Base-by-base conservation (phyloP, 2,888 invertebrate species). In the Beris morrisii region DNA sequence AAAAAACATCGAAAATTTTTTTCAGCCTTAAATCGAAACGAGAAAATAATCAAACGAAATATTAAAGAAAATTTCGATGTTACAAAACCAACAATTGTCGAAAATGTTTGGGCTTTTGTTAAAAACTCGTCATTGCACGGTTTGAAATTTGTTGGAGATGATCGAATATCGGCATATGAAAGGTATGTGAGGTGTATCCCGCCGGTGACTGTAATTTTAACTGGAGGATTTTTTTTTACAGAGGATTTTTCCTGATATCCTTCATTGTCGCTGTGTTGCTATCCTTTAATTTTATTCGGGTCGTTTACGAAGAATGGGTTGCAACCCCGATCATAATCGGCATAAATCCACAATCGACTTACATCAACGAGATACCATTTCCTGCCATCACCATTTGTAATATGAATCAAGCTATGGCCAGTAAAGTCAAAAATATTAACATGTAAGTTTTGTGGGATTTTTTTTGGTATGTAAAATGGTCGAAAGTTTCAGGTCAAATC, bases 301-400 rank as follows among this genome's bases (percentile, higher is more conserved):
- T 87, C 72, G 56, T 92, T 1, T 92, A 90, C 75, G 80, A 82
- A 1, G 91, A 90, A 77, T 93, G 91, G 88, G 83, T 84, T 5
- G 82, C 84, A 4, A 84, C 87, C 11, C 93, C 93, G 0, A 89
- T 93, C 74, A 91, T 93, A 48, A 90, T 92, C 65, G 89, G 79
- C 30, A 87, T 92, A 68, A 91, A 89, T 73, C 89, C 93, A 0
- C 86, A 86, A 72, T 86, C 88, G 66, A 87, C 88, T 68, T 82
- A 85, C 0, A 82, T 92, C 4, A 83, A 84, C 15, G 82, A 85
- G 48, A 84, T 93, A 67, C 93, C 93, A 0, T 93, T 93, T 78
- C 93, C 93, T 0, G 90, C 93, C 0, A 82, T 93, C 6, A 93
- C 93, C 0, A 87, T 93, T 70, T 93, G 93, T 75, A 93, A 92